Conservation (phyloP, 37 sponge, comb jelly and placozoan genomes). For the Mnemiopsis leidyi region DNA sequence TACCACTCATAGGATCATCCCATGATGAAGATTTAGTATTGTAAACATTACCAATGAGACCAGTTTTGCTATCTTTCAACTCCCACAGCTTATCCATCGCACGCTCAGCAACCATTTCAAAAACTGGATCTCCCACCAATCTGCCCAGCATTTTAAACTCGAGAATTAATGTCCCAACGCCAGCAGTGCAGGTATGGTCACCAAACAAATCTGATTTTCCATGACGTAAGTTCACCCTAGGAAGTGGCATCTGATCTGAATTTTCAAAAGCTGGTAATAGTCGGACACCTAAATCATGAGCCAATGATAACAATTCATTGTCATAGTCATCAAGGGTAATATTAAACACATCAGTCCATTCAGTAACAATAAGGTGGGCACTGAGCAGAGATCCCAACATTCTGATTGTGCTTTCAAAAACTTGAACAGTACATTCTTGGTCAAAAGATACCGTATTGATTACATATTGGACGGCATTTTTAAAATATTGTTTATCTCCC, state of each 20-base stretch:
- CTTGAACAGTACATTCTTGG: conserved; percentile 85
- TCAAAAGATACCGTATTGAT: conserved; percentile 81
- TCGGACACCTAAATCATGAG: conserved; percentile 79
- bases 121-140: conserved; percentile 83
- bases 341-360: conserved; percentile 75
- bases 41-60: conserved; percentile 91
- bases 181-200: conserved; percentile 85
- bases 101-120: conserved; percentile 81
- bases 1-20: conserved; percentile 83
- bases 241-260: conserved; percentile 81
- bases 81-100: conserved; percentile 87
- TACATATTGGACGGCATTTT: conserved; percentile 77
- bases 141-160: conserved; percentile 92
- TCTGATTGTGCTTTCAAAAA: conserved; percentile 97
- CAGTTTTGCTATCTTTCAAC: conserved; percentile 74
- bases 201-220: conserved; percentile 70
- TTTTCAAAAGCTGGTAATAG: conserved; percentile 92
- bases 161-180: conserved; percentile 85
- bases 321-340: conserved; percentile 73
- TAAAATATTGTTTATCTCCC: conserved; percentile 75
- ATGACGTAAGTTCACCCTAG: conserved; percentile 67
- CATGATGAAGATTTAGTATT: conserved; percentile 84
- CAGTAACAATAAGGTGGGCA: conserved; percentile 83
- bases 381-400: conserved; percentile 89
- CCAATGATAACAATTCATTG: conserved; percentile 80